Evolutionary conservation across 2,888 invertebrate genomes (phyloP), one percentile per base, ranked within the genome.

Genomic region (Phorcus lineatus): DNA sequence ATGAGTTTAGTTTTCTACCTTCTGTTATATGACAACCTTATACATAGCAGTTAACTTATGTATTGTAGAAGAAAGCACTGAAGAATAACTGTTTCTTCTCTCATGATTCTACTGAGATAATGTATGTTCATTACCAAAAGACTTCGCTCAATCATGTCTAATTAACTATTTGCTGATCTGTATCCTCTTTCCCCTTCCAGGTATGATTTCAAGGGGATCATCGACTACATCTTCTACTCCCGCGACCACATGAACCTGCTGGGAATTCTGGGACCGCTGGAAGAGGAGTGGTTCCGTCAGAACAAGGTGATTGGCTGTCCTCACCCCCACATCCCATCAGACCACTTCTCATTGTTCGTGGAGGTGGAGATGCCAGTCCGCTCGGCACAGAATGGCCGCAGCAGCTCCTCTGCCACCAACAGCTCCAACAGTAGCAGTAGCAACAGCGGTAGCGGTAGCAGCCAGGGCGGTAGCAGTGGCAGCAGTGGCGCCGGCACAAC

Each of bases 191-290:
- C 94, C n/a, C n/a, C 74, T 90, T 95, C 62, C 95, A 98, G 97
- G 92, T 98, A 97, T 94, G 99, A 99, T 94, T 99, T 99, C 94
- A 98, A 99, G 94, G 99, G 99, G 89, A 98, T 99, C 93, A 99
- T 99, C 93, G 99, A 99, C 94, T 99, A 99, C 95, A 98, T 99
- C 94, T 99, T 99, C 95, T 98, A 97, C 94, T 97, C 98, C 86
- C 97, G 97, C 93, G 96, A 97, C 93, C 96, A 97, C 92, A 97
- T 99, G 97, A 97, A 96, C 90, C 97, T 98, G 36, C 95, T 99
- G 82, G 99, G 99, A 80, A 95, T 99, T 79, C 94, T 99, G 79
- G 99, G 99, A 0, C 98, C 99, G 0, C 94, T 99, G 80, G 98
- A 98, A 84, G 95, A 96, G 88, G 97, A 97, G 84, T 93, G 94